Percentiles rank a stretch among this genome's conserved stretches.
Conservation (phyloP, 2,797 vertebrate genomes). For the Garrulus glandarius region DNA sequence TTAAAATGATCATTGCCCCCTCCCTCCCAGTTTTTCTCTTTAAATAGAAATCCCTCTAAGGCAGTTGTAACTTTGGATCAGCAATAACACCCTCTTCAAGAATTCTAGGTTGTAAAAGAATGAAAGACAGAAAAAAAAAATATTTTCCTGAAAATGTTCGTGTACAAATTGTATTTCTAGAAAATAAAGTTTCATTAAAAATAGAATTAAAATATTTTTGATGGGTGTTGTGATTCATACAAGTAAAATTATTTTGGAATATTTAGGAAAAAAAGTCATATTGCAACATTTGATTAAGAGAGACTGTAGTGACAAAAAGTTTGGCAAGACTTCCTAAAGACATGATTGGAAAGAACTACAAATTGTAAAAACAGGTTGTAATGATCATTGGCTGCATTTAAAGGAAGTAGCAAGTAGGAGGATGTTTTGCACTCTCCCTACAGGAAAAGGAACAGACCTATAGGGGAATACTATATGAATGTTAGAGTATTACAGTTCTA, state of each 20-base stretch:
- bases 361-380: neutral
- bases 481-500: neutral
- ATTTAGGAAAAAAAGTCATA: neutral
- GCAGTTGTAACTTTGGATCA: neutral
- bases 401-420: neutral
- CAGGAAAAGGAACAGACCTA: neutral
- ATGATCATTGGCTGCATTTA: neutral
- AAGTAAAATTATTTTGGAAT: neutral
- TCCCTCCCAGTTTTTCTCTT: neutral
- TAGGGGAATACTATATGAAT: neutral
- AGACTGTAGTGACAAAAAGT: neutral
- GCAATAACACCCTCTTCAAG: neutral
- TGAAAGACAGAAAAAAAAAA: neutral
- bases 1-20: neutral
- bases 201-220: neutral
- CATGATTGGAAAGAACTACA: neutral
- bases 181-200: neutral
- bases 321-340: neutral
- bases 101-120: neutral
- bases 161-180: neutral
- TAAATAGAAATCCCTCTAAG: neutral
- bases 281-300: neutral
- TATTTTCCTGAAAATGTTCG: neutral
- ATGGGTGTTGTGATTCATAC: neutral
- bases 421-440: neutral